Conservation (phyloP, 92 coral and sea anemone genomes). For the Diadumene lineata region DNA sequence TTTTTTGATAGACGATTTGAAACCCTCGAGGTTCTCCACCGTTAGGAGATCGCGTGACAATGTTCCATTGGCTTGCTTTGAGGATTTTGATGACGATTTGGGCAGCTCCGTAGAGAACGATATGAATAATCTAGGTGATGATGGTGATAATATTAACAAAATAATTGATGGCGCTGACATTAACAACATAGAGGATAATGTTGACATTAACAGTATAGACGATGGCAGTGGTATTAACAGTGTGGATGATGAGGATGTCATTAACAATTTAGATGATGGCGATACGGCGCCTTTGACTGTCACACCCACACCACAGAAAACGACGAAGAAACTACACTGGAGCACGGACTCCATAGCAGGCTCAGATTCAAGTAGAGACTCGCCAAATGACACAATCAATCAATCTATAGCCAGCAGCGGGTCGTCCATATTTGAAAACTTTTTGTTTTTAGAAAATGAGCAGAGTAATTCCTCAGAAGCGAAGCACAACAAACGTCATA, state of each 20-base stretch:
- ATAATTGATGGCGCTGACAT: no score
- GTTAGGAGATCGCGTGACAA: conserved; percentile 68
- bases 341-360: conserved; percentile 6
- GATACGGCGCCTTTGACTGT: conserved; percentile 4
- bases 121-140: no score
- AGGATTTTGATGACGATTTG: conserved; percentile 35
- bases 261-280: background rate
- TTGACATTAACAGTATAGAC: no score
- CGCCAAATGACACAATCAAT: conserved; percentile 3
- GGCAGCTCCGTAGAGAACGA: conserved; percentile 14
- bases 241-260: background rate
- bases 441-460: conserved; percentile 20
- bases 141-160: no score
- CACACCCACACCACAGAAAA: conserved; percentile 1
- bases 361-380: conserved; percentile 13
- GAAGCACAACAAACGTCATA: conserved; percentile 25
- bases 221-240: background rate
- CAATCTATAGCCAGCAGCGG: conserved; percentile 30
- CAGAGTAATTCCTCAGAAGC: conserved; percentile 3
- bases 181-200: no score
- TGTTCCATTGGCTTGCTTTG: conserved; percentile 45
- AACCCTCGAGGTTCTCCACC: conserved; percentile 73
- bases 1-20: conserved; percentile 45
- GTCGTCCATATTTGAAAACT: conserved; percentile 36
- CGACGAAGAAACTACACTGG: background rate